Conservation (phyloP, 2,113 vertebrate species). For the Dicaeum eximium region DNA sequence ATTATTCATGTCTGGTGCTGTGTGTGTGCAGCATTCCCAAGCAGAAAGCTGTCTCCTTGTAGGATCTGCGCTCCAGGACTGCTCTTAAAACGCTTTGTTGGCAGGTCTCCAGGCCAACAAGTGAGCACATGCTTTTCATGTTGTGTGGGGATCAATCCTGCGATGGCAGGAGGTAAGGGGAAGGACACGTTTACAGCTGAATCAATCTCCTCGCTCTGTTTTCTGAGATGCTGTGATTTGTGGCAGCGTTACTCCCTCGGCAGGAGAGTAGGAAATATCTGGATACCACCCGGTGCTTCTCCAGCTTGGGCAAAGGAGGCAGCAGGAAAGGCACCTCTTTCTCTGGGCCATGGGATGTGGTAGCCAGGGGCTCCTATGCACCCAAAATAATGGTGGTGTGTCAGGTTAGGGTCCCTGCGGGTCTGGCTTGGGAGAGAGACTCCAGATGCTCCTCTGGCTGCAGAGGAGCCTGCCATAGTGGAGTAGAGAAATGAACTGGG, state of each 20-base stretch:
- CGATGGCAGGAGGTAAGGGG: constrained; percentile 15
- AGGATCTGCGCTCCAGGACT: constrained; percentile 56
- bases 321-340: not conserved
- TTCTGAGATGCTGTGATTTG: not conserved
- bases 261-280: not conserved
- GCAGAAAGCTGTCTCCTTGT: constrained; percentile 44
- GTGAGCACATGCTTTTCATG: constrained; percentile 58
- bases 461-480: not conserved
- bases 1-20: constrained; percentile 66
- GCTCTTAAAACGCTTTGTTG: constrained; percentile 60
- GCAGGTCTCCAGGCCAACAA: constrained; percentile 54
- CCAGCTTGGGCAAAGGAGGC: not conserved
- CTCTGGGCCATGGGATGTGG: accelerated
- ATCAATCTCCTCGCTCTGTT: not conserved
- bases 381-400: not conserved
- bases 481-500: not conserved
- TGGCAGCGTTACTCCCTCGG: accelerated
- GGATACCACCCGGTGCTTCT: not conserved
- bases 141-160: constrained; percentile 30
- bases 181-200: not conserved
- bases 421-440: not conserved
- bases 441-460: not conserved
- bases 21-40: constrained; percentile 56
- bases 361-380: accelerated
- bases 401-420: not conserved